Evolutionary conservation across 1,140 invertebrate species (phyloP), one percentile per base, ranked within the genome.

Genomic region (Ceratosolen fusciceps): DNA sequence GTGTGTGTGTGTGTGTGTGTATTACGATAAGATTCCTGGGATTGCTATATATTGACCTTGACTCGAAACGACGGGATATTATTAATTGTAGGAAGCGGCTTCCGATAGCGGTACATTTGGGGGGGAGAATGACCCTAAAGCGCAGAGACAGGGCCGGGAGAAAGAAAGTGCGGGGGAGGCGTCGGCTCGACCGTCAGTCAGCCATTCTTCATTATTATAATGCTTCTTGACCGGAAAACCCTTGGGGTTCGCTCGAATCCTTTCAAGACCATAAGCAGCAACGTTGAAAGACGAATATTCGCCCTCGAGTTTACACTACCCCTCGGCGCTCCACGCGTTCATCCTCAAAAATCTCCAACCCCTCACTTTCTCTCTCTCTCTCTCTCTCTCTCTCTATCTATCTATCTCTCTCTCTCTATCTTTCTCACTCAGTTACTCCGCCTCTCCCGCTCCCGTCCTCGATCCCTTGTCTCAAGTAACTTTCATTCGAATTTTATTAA

Each of bases 11-110:
- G n/a, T n/a, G n/a, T n/a, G n/a, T 65, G n/a, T 65, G 26, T 65
- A 65, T 65, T 65, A n/a, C 9, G 60, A 65, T 65, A 37, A n/a
- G n/a, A 37, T 31, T 65, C 12, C 31, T 37, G 21, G 31, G 16
- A 37, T 37, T 65, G 16, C 60, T 37, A 19, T 65, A 16, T 65
- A 21, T 37, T 12, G 60, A 37, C 60, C 60, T 65, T 65, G 60
- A 37, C 34, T 37, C 37, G 60, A 31, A 65, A 37, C 37, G 34
- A 21, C 12, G 37, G 60, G 37, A 31, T 65, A 65, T 31, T 65
- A 65, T 37, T 65, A 65, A 65, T 65, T 65, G 60, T 37, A 65
- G 31, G 60, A 65, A 65, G 34, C 31, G n/a, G 34, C 31, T 65
- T 19, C 34, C 37, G 16, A 21, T 65, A 37, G 37, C 37, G 34